Percentiles rank a stretch among this genome's conserved stretches.
These are phyloP conservation scores for Cebus imitator DNA, from an alignment of 2,113 vertebrate species.

Conservation along the genomic window DNA sequence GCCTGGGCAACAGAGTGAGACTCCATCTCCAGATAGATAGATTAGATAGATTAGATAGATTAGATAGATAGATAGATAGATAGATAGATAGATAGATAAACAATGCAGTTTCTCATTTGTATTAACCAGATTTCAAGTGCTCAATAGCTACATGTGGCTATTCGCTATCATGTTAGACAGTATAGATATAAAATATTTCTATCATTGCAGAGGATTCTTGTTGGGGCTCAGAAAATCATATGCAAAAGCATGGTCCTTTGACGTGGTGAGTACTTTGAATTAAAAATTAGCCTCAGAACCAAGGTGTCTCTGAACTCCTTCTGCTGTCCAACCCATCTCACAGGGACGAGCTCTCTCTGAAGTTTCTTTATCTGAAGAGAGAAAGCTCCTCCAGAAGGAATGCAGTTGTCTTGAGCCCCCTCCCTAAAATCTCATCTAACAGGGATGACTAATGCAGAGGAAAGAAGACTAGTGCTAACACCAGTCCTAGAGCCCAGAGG, in stretches of 20 bases:
- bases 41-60: not conserved
- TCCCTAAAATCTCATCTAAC: not conserved
- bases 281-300: not conserved
- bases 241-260: not conserved
- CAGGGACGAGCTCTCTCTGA: not conserved
- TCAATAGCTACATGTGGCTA: not conserved
- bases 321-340: not conserved
- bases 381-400: not conserved
- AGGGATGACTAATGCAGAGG: not conserved
- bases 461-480: not conserved
- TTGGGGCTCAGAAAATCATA: not conserved
- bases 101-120: not conserved
- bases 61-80: not conserved
- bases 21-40: too few relatives aligned
- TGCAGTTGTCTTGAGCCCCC: not conserved
- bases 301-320: not conserved
- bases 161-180: not conserved
- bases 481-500: not conserved
- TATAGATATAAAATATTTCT: not conserved
- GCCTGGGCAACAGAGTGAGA: too few relatives aligned
- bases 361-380: not conserved
- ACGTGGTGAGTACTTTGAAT: not conserved
- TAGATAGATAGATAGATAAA: not conserved
- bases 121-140: not conserved
- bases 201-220: not conserved